A percentile compares a stretch with the other conserved stretches of the same genome.
Evolutionary conservation across 2,888 invertebrate species (phyloP).

Genomic region (Quadroppia sp.): DNA sequence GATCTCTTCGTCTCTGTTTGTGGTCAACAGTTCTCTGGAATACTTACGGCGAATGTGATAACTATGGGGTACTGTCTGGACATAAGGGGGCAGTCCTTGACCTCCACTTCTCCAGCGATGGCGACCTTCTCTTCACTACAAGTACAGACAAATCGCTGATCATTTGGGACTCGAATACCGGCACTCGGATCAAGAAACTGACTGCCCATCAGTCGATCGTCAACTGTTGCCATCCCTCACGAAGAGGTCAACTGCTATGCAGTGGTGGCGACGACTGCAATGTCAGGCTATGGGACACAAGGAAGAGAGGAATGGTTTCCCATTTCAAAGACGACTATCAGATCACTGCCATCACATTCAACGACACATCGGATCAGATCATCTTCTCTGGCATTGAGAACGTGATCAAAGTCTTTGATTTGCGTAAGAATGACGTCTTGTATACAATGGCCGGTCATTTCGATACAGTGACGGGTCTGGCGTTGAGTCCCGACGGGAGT

Average conservation of each 20-base stretch:
- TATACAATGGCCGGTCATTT: constrained; percentile 87
- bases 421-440: constrained; percentile 76
- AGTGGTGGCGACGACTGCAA: constrained; percentile 94
- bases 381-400: constrained; percentile 96
- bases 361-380: constrained; percentile 91
- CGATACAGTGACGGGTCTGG: constrained; percentile 85
- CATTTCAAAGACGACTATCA: constrained; percentile 57
- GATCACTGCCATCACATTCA: constrained; percentile 82
- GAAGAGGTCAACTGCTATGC: constrained; percentile 83
- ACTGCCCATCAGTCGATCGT: constrained; percentile 64
- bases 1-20: constrained; percentile 40
- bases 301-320: constrained; percentile 72
- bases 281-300: constrained; percentile 76
- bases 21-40: constrained; percentile 71
- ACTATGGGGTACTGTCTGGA: constrained; percentile 82
- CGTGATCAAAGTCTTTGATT: constrained; percentile 82
- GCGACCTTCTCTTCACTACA: constrained; percentile 48
- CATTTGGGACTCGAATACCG: constrained; percentile 89
- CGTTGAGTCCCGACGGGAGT: constrained; percentile 65
- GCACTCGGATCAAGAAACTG: constrained; percentile 78
- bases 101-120: constrained; percentile 58
- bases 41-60: constrained; percentile 96
- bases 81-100: constrained; percentile 96
- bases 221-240: constrained; percentile 62
- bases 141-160: constrained; percentile 89